Percentiles rank a stretch among this genome's conserved stretches.
Evolutionary conservation across 2,113 vertebrate species (phyloP).

Genomic region (Orientallactaga bullata): DNA sequence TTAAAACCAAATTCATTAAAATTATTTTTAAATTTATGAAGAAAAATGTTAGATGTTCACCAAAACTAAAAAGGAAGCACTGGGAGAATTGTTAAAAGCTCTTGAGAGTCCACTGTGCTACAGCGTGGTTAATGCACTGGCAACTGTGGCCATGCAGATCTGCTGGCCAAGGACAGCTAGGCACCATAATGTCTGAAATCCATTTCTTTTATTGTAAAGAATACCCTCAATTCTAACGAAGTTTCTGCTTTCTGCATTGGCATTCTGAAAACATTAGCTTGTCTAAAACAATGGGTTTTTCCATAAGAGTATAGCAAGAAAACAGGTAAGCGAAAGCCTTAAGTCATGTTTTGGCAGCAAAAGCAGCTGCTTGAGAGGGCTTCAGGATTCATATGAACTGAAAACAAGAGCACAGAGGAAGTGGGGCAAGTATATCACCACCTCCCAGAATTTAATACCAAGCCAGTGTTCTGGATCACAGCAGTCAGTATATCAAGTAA

Average conservation of each 20-base stretch:
- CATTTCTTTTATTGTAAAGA: not conserved
- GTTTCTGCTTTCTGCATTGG: not conserved
- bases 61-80: not conserved
- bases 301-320: not conserved
- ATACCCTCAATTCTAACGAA: not conserved
- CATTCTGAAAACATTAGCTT: not conserved
- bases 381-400: not conserved
- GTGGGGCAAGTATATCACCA: not conserved
- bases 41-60: constrained; percentile 25
- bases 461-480: not conserved
- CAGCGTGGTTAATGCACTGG: not conserved
- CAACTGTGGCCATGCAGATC: not conserved
- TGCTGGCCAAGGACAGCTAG: not conserved
- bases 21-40: not conserved
- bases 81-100: not conserved
- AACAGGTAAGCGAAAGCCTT: no score
- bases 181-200: not conserved
- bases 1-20: constrained; percentile 4
- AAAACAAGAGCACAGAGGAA: not conserved
- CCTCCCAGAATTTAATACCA: not conserved
- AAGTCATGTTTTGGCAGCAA: not conserved
- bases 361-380: not conserved
- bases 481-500: not conserved
- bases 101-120: not conserved
- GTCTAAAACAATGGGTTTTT: not conserved